A percentile compares a stretch with the other conserved stretches of the same genome.
Evolutionary conservation across 2,888 invertebrate genomes (phyloP).

Genomic region (Chironomus riparius): DNA sequence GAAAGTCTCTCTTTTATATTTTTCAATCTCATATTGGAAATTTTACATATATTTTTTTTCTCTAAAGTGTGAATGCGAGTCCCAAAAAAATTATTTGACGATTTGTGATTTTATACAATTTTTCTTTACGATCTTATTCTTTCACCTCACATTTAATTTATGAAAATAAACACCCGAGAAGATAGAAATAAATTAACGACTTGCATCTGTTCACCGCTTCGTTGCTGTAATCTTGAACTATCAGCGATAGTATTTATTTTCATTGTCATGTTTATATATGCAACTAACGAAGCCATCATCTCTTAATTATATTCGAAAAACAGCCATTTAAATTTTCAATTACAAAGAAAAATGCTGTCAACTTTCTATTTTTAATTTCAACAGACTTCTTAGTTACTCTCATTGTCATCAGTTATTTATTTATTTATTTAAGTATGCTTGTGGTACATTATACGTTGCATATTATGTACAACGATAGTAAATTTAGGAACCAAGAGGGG

Average conservation of each 20-base stretch:
- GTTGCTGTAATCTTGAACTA: neutral
- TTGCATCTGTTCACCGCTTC: neutral
- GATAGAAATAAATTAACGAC: neutral
- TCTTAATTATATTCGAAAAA: neutral
- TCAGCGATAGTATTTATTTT: neutral
- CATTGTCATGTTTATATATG: neutral
- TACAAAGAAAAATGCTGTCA: neutral
- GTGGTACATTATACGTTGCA: neutral
- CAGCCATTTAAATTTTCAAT: neutral
- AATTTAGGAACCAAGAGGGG: neutral
- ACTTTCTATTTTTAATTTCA: neutral
- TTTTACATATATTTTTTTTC: no score
- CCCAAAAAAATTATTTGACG: no score
- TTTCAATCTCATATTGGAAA: no score
- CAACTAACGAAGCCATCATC: neutral
- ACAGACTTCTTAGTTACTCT: no score
- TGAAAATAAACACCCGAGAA: neutral
- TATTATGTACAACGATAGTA: neutral
- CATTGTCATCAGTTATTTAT: slow-evolving; percentile 24
- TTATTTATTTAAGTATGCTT: neutral
- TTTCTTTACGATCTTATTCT: neutral
- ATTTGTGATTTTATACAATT: no score
- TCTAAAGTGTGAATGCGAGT: no score
- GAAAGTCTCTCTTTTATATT: no score
- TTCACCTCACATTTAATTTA: neutral